Evolutionary conservation across 2,888 invertebrate species (phyloP).

Genomic region (Netelia virgata): DNA sequence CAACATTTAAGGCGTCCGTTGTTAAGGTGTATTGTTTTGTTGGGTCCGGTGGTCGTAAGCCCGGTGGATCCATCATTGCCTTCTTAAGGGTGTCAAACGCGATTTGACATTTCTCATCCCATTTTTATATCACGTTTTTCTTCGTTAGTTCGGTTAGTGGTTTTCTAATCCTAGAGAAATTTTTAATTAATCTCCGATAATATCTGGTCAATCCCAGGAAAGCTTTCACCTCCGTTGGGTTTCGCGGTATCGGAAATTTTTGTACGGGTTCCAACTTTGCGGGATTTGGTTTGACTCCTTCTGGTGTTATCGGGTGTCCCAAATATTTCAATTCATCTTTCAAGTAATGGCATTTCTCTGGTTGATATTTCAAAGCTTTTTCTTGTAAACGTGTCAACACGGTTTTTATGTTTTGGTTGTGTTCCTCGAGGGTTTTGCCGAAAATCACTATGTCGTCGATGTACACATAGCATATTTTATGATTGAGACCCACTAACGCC

Average conservation of each 20-base stretch:
- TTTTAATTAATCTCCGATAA: conserved; percentile 34
- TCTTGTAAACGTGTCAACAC: conserved; percentile 37
- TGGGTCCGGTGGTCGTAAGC: background rate
- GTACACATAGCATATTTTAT: conserved; percentile 46
- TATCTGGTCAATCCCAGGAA: conserved; percentile 68
- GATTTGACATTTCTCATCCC: conserved; percentile 24
- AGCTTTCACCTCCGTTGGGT: conserved; percentile 66
- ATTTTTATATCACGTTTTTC: conserved; percentile 12
- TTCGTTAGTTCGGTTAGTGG: conserved; percentile 43
- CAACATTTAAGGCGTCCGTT: conserved; percentile 30
- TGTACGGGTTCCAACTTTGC: conserved; percentile 64
- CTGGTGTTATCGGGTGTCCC: conserved; percentile 65
- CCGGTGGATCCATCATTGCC: conserved; percentile 19
- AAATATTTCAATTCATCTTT: conserved; percentile 62
- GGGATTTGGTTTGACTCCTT: conserved; percentile 71
- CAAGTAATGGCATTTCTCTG: conserved; percentile 67
- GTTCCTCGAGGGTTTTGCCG: conserved; percentile 29
- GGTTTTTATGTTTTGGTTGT: conserved; percentile 34
- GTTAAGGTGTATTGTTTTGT: conserved; percentile 18
- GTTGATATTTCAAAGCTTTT: conserved; percentile 56
- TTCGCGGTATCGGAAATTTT: conserved; percentile 69
- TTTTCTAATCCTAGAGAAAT: conserved; percentile 62
- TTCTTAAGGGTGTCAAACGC: conserved; percentile 20
- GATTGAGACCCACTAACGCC: conserved; percentile 23
- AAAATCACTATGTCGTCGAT: conserved; percentile 59